Conservation (phyloP, 2,888 invertebrate species). For the Exocentrus adspersus region DNA sequence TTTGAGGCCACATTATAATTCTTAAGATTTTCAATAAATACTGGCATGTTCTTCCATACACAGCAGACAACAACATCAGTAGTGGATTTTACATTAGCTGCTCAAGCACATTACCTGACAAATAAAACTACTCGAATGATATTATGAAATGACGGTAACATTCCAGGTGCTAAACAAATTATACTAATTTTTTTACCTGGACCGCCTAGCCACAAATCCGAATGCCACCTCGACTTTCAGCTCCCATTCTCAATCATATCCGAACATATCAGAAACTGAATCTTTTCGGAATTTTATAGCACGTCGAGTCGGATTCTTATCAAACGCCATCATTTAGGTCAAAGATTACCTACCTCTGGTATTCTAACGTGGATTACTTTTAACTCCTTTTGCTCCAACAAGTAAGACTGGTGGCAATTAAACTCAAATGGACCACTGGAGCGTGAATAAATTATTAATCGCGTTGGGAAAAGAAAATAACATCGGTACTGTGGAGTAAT, state of each 20-base stretch:
- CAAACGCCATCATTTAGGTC: conserved; percentile 1
- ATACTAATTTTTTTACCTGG: background rate
- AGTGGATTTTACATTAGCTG: too few relatives aligned
- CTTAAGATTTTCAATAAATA: too few relatives aligned
- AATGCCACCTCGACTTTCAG: background rate
- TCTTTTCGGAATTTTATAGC: conserved; percentile 8
- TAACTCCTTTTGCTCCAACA: conserved; percentile 1
- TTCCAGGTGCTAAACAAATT: too few relatives aligned
- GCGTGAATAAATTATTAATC: background rate
- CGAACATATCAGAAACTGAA: conserved; percentile 8
- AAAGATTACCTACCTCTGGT: conserved; percentile 1
- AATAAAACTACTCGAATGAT: too few relatives aligned
- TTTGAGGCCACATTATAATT: too few relatives aligned
- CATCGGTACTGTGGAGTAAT: background rate
- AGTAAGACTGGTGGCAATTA: conserved; percentile 9
- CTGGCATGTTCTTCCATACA: too few relatives aligned
- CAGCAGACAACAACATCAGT: too few relatives aligned
- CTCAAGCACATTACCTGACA: too few relatives aligned
- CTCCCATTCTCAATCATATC: background rate
- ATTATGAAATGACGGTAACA: too few relatives aligned
- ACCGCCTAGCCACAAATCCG: background rate
- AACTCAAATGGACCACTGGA: background rate
- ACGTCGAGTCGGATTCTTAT: background rate
- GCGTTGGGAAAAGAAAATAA: background rate
- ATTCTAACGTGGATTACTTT: background rate